phyloP scores from a whole-genome alignment of 92 coral and sea anemone species.

The Palythoa grandis region DNA sequence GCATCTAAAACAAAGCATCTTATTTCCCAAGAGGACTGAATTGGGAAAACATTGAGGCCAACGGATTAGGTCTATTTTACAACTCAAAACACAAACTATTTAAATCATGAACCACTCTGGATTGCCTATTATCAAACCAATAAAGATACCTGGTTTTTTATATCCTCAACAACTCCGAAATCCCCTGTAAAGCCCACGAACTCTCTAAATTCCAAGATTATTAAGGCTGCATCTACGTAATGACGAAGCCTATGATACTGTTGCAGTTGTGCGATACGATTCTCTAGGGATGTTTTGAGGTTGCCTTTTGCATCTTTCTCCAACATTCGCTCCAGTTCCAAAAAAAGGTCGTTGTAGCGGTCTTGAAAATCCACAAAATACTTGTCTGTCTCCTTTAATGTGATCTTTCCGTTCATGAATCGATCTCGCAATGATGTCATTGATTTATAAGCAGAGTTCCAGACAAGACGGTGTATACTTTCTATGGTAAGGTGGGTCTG shows the following conservation, averaged over 20 bases:
- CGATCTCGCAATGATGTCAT: slow-evolving; percentile 32
- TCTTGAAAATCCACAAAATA: slow-evolving; percentile 5
- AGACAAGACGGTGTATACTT: slow-evolving; percentile 9
- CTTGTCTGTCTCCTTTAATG: slow-evolving; percentile 32
- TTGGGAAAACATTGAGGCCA: too few species aligned
- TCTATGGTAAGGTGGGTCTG: slow-evolving; percentile 45
- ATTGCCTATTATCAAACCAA: too few species aligned
- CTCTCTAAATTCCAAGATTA: slow-evolving; percentile 55
- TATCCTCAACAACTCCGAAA: slow-evolving; percentile 27
- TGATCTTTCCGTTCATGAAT: slow-evolving; percentile 50
- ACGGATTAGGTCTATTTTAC: too few species aligned
- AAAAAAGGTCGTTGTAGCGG: not conserved
- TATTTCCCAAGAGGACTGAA: too few species aligned
- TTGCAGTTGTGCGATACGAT: slow-evolving; percentile 33
- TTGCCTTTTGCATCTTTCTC: not conserved
- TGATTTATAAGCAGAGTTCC: slow-evolving; percentile 38
- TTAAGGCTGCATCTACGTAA: not conserved
- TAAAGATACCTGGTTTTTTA: slow-evolving; percentile 62
- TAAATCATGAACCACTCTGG: too few species aligned
- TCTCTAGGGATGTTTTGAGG: not conserved
- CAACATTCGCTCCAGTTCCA: slow-evolving; percentile 14
- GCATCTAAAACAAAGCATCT: too few species aligned
- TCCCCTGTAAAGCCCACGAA: slow-evolving; percentile 60
- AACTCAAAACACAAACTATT: too few species aligned
- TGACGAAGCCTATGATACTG: slow-evolving; percentile 50